A percentile compares a stretch with the other conserved stretches of the same genome.
Evolutionary conservation across 1,140 invertebrate genomes (phyloP).

Genomic region (Hyles vespertilio): DNA sequence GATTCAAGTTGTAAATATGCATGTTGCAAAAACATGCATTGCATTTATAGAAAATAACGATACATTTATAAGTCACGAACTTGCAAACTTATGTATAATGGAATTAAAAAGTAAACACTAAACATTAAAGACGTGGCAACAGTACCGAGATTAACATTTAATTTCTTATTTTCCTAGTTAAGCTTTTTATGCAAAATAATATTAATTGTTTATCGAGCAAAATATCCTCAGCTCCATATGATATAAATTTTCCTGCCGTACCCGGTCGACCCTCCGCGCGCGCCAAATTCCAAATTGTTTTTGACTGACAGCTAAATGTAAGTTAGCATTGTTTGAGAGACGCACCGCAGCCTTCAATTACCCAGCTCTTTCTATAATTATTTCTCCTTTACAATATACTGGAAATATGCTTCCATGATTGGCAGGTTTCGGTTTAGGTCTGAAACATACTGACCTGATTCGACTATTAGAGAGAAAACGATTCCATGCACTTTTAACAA

Average conservation of each 20-base stretch:
- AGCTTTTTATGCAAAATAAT: no score
- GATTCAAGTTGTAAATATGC: no score
- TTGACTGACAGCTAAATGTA: conserved; percentile 75
- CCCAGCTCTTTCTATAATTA: conserved; percentile 67
- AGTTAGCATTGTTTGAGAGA: conserved; percentile 72
- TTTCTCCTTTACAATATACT: conserved; percentile 24
- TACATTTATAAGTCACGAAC: no score
- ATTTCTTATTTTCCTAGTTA: no score
- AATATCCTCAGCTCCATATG: conserved; percentile 40
- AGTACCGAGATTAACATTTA: no score
- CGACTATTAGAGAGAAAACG: no score
- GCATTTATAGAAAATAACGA: no score
- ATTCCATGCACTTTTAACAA: no score
- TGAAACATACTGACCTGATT: no score
- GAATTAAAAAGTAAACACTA: background rate
- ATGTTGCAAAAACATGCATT: no score
- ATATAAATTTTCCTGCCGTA: conserved; percentile 32
- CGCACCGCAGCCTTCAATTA: conserved; percentile 48
- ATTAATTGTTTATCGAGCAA: background rate
- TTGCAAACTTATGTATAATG: background rate
- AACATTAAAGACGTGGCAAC: no score
- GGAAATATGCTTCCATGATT: background rate
- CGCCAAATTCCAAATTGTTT: conserved; percentile 74
- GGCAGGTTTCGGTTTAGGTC: conserved; percentile 1
- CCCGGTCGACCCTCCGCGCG: conserved; percentile 58